Conservation (phyloP, 2,888 invertebrate species). For the Hyposoter dolosus region DNA sequence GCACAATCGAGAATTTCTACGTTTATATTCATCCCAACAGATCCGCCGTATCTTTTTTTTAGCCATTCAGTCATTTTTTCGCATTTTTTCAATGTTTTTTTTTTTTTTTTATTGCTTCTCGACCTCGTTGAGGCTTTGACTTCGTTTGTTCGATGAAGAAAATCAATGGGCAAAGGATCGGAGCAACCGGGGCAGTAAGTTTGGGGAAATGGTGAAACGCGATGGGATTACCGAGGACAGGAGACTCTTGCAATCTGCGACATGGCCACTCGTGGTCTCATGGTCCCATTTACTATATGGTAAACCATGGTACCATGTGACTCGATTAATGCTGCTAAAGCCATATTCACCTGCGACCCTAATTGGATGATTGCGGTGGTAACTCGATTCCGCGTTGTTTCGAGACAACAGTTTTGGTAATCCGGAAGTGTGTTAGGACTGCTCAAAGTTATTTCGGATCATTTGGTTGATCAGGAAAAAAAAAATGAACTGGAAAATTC, state of each 20-base stretch:
- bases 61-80: too few relatives aligned
- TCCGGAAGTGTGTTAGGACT: background rate
- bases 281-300: conserved; percentile 13
- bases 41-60: background rate
- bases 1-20: background rate
- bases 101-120: background rate
- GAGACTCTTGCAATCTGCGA: conserved; percentile 19
- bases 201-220: background rate
- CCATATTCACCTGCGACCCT: conserved; percentile 32
- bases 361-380: conserved; percentile 14
- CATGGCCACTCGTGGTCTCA: conserved; percentile 29
- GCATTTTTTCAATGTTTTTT: too few relatives aligned
- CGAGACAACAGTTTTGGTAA: background rate
- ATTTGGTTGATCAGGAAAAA: background rate
- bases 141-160: background rate
- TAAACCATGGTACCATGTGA: conserved; percentile 1
- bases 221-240: conserved; percentile 17
- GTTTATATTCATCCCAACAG: background rate
- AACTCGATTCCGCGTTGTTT: conserved; percentile 15
- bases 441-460: background rate
- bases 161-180: background rate
- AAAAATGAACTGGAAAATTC: too few relatives aligned
- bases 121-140: background rate
- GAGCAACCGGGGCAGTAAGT: background rate
- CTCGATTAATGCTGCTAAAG: conserved; percentile 14